These are phyloP conservation scores for Ichneumoninae sp. DNA, from an alignment of 2,888 invertebrate genomes.

Conservation along the genomic window DNA sequence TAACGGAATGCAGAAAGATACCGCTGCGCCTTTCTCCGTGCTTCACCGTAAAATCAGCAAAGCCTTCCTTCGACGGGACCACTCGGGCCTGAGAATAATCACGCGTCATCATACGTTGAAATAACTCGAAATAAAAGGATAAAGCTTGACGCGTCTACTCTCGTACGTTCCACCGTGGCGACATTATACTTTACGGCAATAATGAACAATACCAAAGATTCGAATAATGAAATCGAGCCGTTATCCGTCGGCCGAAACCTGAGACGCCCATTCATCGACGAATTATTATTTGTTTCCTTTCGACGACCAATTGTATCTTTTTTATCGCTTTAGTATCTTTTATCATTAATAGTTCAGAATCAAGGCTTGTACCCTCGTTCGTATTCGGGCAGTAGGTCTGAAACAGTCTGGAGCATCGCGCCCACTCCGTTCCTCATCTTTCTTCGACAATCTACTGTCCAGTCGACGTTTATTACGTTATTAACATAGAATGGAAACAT, in stretches of 20 bases:
- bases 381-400: constrained; percentile 4
- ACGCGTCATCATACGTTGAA: constrained; percentile 26
- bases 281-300: constrained; percentile 31
- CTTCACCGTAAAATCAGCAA: constrained; percentile 51
- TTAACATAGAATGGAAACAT: constrained; percentile 49
- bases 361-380: constrained; percentile 2
- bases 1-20: constrained; percentile 26
- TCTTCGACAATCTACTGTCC: constrained; percentile 38
- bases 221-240: constrained; percentile 59
- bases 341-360: constrained; percentile 51
- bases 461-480: constrained; percentile 45
- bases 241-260: constrained; percentile 35
- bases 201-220: constrained; percentile 83
- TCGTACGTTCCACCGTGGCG: constrained; percentile 41
- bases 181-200: constrained; percentile 74
- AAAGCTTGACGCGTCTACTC: constrained; percentile 33
- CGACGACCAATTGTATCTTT: constrained; percentile 26
- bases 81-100: constrained; percentile 18
- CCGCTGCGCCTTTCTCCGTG: constrained; percentile 36
- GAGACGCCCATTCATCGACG: constrained; percentile 12
- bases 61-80: constrained; percentile 31
- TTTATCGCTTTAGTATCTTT: constrained; percentile 51
- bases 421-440: constrained; percentile 27
- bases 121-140: constrained; percentile 40
- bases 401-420: background rate